Conservation (phyloP, 2,797 vertebrate species). For the Sebastes goodei region DNA sequence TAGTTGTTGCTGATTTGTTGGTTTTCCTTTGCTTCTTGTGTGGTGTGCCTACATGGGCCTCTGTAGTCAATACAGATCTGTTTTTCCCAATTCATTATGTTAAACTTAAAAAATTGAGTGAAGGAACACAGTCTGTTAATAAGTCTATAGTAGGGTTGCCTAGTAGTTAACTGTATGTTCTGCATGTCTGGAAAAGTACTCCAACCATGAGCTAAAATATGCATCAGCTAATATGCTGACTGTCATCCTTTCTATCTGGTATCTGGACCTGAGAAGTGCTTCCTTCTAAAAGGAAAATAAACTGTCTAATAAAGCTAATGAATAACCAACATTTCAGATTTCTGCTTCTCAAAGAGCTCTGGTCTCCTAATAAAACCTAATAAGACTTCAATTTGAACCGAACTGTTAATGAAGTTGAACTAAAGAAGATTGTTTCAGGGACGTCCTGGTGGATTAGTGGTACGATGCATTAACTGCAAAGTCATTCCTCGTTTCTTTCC, state of each 20-base stretch:
- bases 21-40: not conserved
- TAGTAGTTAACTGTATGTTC: not conserved
- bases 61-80: not conserved
- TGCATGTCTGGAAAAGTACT: conserved; percentile 24
- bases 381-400: not conserved
- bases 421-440: not conserved
- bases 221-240: conserved; percentile 7
- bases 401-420: not conserved
- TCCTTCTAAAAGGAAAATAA: conserved; percentile 58
- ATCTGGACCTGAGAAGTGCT: conserved; percentile 63
- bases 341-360: not conserved
- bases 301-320: conserved; percentile 33
- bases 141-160: not conserved
- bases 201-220: conserved; percentile 11
- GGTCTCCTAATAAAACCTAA: not conserved
- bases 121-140: not conserved
- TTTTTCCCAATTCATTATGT: not conserved
- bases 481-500: not conserved
- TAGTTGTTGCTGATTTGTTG: not conserved
- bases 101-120: not conserved
- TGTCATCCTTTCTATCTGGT: conserved; percentile 36
- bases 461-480: not conserved
- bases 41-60: not conserved
- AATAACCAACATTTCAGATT: not conserved
- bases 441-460: not conserved